Conservation (phyloP, 2,888 invertebrate genomes). For the Phragmatobia fuliginosa region DNA sequence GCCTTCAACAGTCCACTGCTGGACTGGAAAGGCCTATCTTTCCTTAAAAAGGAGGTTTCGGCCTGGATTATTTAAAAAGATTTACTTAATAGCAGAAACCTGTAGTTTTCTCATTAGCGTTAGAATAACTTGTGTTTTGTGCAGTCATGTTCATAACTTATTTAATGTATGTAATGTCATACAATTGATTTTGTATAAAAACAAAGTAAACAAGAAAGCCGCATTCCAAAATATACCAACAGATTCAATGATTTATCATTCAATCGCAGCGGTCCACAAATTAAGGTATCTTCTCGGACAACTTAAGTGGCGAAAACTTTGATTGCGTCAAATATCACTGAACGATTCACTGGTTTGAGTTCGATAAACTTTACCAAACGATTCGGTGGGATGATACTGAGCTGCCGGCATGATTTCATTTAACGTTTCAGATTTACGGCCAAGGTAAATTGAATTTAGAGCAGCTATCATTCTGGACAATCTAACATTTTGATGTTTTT, state of each 20-base stretch:
- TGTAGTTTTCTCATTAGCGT: too few species aligned
- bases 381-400: not conserved
- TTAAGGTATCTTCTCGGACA: slow-evolving; percentile 29
- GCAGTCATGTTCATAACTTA: too few species aligned
- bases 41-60: too few species aligned
- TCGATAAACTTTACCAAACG: slow-evolving; percentile 28
- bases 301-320: slow-evolving; percentile 31
- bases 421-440: not conserved
- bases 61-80: too few species aligned
- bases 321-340: slow-evolving; percentile 34
- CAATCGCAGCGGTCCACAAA: slow-evolving; percentile 13
- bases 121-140: too few species aligned
- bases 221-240: not conserved
- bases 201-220: not conserved
- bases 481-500: not conserved
- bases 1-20: too few species aligned
- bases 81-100: too few species aligned
- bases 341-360: slow-evolving; percentile 25
- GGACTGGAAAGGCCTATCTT: too few species aligned
- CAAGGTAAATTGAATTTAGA: not conserved
- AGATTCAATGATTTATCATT: not conserved
- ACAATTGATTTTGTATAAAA: not conserved
- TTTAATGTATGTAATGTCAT: too few species aligned
- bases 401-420: not conserved
- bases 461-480: not conserved